Evolutionary conservation across 2,888 invertebrate genomes (phyloP).

Genomic region (Machimus rusticus): DNA sequence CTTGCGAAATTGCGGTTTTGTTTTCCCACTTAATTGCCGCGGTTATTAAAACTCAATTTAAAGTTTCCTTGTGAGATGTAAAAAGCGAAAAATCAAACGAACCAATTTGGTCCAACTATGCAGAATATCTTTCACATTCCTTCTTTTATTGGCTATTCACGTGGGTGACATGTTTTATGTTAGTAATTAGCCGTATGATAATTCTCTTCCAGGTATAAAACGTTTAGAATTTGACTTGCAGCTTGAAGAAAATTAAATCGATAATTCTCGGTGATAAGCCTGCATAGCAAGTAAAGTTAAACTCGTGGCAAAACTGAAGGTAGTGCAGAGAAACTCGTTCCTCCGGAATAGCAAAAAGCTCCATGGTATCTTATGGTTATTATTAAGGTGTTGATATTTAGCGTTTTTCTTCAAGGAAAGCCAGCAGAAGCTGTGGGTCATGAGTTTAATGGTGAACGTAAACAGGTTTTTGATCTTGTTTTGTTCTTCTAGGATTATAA

Average conservation of each 20-base stretch:
- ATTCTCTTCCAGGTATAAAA: not conserved
- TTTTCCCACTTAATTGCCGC: not conserved
- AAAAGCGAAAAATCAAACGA: not conserved
- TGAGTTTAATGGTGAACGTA: constrained; percentile 22
- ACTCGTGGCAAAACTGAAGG: not conserved
- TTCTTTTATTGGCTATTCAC: not conserved
- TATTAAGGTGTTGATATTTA: not conserved
- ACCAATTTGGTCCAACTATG: not conserved
- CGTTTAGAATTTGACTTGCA: not conserved
- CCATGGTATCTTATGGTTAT: not conserved
- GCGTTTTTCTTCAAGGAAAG: constrained; percentile 27
- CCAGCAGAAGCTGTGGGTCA: constrained; percentile 11
- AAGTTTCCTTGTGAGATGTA: not conserved
- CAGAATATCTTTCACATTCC: not conserved
- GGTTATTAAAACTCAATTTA: not conserved
- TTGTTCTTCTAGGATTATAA: not conserved
- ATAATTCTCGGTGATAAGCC: not conserved
- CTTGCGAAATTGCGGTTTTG: not conserved
- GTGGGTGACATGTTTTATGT: not conserved
- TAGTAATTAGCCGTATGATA: not conserved
- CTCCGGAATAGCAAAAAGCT: not conserved
- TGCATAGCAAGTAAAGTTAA: not conserved
- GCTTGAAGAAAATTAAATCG: not conserved
- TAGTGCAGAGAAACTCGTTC: not conserved
- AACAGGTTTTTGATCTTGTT: constrained; percentile 17